Evolutionary conservation across 2,888 invertebrate species (phyloP).

Genomic region (Antheraea assamensis): DNA sequence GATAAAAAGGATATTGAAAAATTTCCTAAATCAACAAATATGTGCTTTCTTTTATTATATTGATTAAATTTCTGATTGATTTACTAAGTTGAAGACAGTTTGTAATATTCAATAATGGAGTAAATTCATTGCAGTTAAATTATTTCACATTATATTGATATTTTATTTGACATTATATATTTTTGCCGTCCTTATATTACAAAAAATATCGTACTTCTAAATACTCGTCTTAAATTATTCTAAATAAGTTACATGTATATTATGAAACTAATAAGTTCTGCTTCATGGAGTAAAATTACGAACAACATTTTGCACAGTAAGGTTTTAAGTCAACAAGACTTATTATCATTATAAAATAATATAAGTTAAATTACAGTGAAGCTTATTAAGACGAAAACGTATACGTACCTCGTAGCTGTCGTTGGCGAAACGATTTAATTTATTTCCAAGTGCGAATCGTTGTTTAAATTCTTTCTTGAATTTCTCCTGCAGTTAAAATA

Average conservation of each 20-base stretch:
- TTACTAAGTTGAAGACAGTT: background rate
- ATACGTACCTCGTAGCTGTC: conserved; percentile 74
- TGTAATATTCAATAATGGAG: background rate
- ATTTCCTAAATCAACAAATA: background rate
- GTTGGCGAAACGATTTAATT: conserved; percentile 64
- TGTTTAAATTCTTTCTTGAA: conserved; percentile 90
- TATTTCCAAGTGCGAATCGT: conserved; percentile 83
- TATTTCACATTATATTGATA: no score
- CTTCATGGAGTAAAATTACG: background rate
- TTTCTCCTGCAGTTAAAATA: conserved; percentile 84
- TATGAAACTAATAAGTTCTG: background rate
- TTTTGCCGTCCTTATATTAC: no score
- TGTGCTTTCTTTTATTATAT: no score
- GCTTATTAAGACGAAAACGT: background rate
- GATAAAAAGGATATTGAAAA: background rate
- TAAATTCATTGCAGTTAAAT: background rate
- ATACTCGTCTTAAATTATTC: background rate
- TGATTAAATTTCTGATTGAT: background rate
- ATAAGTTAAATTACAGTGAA: background rate
- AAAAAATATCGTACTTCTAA: no score
- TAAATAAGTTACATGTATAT: background rate
- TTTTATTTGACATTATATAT: no score
- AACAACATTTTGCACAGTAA: background rate
- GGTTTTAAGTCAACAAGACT: background rate
- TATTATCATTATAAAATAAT: background rate